Evolutionary conservation across 2,888 invertebrate species (phyloP).

Genomic region (Coelopa pilipes): DNA sequence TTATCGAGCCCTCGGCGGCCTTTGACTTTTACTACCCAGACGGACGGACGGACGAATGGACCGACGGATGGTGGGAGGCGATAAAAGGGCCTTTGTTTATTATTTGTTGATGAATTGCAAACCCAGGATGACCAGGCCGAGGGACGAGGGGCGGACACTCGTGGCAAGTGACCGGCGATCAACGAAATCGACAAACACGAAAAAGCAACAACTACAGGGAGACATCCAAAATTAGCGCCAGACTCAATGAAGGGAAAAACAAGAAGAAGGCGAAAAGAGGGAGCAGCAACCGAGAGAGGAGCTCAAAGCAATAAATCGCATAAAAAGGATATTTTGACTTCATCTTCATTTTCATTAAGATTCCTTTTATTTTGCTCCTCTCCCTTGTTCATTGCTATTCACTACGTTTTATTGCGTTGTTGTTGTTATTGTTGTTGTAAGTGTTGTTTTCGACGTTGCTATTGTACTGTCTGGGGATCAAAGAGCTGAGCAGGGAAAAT

Average conservation of each 20-base stretch:
- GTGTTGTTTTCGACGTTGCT: not conserved
- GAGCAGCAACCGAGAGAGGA: constrained; percentile 14
- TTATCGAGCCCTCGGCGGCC: not conserved
- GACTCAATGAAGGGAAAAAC: constrained; percentile 22
- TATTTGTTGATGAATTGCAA: constrained; percentile 62
- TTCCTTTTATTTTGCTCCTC: not conserved
- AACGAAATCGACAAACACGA: constrained; percentile 2
- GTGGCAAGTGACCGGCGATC: constrained; percentile 27
- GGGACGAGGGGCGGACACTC: not conserved
- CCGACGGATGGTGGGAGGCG: constrained; percentile 40
- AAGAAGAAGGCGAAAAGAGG: constrained; percentile 10
- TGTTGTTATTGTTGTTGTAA: constrained; percentile 3
- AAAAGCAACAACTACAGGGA: constrained; percentile 22
- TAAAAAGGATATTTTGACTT: constrained; percentile 20
- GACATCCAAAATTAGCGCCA: constrained; percentile 1
- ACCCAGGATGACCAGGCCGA: constrained; percentile 43
- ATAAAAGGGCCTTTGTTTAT: constrained; percentile 61
- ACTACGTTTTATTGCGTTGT: not conserved
- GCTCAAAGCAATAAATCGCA: constrained; percentile 22
- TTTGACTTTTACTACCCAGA: not conserved
- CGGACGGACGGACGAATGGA: constrained; percentile 32
- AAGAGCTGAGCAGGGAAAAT: not conserved
- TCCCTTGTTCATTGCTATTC: constrained; percentile 4
- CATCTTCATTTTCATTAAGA: constrained; percentile 29
- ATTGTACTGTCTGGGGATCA: not conserved